Percentiles rank a stretch among this genome's conserved stretches.
phyloP scores from a whole-genome alignment of 2,888 invertebrate genomes.

The Caenorhabditis drosophilae region DNA sequence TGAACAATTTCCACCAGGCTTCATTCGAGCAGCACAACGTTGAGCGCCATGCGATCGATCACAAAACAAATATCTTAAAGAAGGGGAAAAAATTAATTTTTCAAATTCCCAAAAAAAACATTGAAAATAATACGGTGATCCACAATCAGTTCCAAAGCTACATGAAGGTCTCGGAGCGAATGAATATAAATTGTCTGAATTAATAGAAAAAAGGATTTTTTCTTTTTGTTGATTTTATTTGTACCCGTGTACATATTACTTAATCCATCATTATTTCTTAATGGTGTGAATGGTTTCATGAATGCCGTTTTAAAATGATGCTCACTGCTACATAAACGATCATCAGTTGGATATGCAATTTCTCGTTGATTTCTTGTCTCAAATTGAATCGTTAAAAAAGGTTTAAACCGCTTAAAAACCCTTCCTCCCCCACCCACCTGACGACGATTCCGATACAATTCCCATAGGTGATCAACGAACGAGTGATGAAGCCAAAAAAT shows the following conservation, averaged over 20 bases:
- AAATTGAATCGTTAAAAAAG: too few species aligned
- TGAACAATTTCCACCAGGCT: conserved; percentile 58
- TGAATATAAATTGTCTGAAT: conserved; percentile 57
- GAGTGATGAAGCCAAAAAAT: conserved; percentile 69
- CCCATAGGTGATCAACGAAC: conserved; percentile 70
- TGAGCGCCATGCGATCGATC: conserved; percentile 54
- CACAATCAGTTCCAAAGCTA: conserved; percentile 42
- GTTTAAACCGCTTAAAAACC: too few species aligned
- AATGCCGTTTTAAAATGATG: conserved; percentile 51
- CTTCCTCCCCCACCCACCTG: conserved; percentile 34
- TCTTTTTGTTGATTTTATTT: background rate
- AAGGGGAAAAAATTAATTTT: background rate
- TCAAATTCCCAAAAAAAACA: too few species aligned
- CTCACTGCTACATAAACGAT: conserved; percentile 42
- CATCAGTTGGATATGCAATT: conserved; percentile 52
- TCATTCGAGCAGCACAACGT: conserved; percentile 59
- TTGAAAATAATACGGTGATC: conserved; percentile 46
- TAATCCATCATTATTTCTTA: conserved; percentile 60
- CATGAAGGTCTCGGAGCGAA: conserved; percentile 60
- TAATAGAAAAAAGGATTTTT: background rate
- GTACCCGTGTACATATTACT: conserved; percentile 57
- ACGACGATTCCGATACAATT: conserved; percentile 57
- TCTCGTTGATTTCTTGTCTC: conserved; percentile 50
- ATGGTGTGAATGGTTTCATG: conserved; percentile 59
- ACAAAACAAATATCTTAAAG: conserved; percentile 52